phyloP scores from a whole-genome alignment of 2,113 vertebrate species.

The Centrocercus urophasianus region DNA sequence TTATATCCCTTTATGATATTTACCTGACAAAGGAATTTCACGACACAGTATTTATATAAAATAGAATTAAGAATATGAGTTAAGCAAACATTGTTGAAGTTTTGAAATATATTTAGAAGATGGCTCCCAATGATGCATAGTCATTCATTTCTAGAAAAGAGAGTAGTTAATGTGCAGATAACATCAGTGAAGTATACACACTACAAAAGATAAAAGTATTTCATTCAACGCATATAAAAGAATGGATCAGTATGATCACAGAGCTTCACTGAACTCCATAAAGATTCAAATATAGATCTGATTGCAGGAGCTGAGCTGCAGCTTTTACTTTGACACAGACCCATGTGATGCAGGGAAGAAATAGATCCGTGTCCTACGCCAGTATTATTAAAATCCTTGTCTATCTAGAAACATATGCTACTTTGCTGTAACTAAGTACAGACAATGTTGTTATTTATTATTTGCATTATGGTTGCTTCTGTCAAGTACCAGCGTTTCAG shows the following conservation, averaged over 20 bases:
- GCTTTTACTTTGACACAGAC: not conserved
- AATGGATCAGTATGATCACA: not conserved
- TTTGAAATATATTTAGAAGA: constrained; percentile 13
- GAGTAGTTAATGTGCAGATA: not conserved
- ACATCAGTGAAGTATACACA: not conserved
- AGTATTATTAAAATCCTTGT: not conserved
- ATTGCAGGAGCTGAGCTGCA: not conserved
- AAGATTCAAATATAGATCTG: not conserved
- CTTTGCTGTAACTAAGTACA: not conserved
- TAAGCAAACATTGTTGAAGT: not conserved
- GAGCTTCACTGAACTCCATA: not conserved
- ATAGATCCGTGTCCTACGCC: not conserved
- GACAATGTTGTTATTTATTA: constrained; percentile 36
- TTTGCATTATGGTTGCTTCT: constrained; percentile 21
- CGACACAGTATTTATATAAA: not conserved
- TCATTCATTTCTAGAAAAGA: not conserved
- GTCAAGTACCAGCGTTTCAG: not conserved
- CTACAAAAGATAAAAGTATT: not conserved
- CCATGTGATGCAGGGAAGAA: not conserved
- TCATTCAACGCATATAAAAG: not conserved
- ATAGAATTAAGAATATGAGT: not conserved
- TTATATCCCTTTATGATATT: not conserved
- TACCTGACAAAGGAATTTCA: not conserved
- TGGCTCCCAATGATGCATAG: not conserved
- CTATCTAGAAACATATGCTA: not conserved